These are phyloP conservation scores for Heliconius himera DNA, from an alignment of 1,140 invertebrate species.

Conservation along the genomic window DNA sequence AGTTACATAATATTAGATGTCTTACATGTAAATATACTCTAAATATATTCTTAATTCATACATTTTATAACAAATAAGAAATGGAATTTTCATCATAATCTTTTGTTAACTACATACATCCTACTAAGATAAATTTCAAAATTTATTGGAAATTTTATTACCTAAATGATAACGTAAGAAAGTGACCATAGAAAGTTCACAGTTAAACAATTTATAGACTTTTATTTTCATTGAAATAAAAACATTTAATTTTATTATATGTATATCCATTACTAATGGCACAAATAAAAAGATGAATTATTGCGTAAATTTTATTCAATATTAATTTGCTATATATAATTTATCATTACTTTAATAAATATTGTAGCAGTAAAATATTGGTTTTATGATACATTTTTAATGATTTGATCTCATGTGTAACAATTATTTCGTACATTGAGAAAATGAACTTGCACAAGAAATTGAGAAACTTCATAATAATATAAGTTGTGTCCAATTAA, in stretches of 20 bases:
- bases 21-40: background rate
- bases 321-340: slow-evolving; percentile 41
- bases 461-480: slow-evolving; percentile 22
- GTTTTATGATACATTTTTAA: slow-evolving; percentile 15
- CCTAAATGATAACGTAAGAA: too few relatives aligned
- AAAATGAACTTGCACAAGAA: slow-evolving; percentile 35
- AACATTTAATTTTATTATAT: background rate
- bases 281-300: slow-evolving; percentile 35
- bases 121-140: too few relatives aligned
- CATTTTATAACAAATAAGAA: too few relatives aligned
- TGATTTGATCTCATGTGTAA: slow-evolving; percentile 32
- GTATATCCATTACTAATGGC: slow-evolving; percentile 33
- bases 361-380: slow-evolving; percentile 21
- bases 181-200: too few relatives aligned
- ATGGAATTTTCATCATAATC: too few relatives aligned
- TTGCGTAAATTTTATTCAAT: slow-evolving; percentile 40
- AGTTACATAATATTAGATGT: background rate
- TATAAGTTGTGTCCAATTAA: slow-evolving; percentile 36
- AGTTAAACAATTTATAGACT: background rate
- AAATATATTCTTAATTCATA: background rate
- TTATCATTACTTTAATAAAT: slow-evolving; percentile 40
- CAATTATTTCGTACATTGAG: slow-evolving; percentile 22
- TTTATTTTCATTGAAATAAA: background rate
- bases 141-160: too few relatives aligned
- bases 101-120: too few relatives aligned